Evolutionary conservation across 2,113 vertebrate genomes (phyloP), one percentile per base, ranked within the genome.

Genomic region (Etheostoma cragini): DNA sequence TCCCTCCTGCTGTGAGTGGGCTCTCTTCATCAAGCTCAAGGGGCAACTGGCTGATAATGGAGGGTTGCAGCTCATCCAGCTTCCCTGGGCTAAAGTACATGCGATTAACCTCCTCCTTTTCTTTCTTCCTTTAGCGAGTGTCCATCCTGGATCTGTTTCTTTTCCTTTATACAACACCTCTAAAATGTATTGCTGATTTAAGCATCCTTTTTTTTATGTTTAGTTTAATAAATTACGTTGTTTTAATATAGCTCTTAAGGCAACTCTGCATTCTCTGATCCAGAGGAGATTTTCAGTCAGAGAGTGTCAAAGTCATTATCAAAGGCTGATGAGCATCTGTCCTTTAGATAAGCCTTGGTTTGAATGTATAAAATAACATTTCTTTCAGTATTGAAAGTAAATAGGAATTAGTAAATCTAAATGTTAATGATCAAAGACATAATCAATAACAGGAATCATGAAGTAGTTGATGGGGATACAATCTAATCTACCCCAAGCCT

Each of bases 371-470:
- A 60, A 14, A n/a, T n/a, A 12, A 4, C 5, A 22, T 58, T 66
- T 81, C 30, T 56, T 64, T 52, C 14, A 60, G 30, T 42, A 14
- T 42, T 70, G 19, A 58, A n/a, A 52, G 47, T 47, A 17, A 72
- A 57, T 33, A 65, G 54, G 15, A 49, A 66, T 7, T 47, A 54
- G 17, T 63, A 13, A 63, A 64, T 54, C 6, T 16, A 42, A 49
- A 71, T 72, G 49, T 42, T 79, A 76, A 72, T 60, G 66, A 58
- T 46, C 58, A n/a, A 35, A 53, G 42, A 62, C 38, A 17, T 24
- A 62, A 82, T 84, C 76, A 80, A 69, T 81, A 24, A 26, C 3
- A 6, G n/a, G 3, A 56, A 76, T 78, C 57, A 58, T 68, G 75
- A 45, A 22, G 24, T 35, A 83, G 52, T 24, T 60, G 22, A 70